Evolutionary conservation across 2,113 vertebrate species (phyloP).

Genomic region (Microcebus murinus): DNA sequence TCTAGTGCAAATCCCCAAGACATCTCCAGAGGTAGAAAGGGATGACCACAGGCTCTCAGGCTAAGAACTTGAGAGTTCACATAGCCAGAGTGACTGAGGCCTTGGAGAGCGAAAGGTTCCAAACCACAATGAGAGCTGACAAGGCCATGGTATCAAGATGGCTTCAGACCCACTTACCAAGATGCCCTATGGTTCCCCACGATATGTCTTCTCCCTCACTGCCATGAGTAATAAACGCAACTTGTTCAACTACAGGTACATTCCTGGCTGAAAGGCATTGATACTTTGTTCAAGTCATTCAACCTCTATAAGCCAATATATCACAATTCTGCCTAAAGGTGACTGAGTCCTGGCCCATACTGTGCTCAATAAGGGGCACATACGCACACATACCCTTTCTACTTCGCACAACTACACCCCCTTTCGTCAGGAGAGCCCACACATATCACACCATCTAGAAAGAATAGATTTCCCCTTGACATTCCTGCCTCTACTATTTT

Average conservation of each 20-base stretch:
- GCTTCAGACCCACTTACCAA: not conserved
- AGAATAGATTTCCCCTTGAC: not conserved
- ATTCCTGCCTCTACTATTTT: not conserved
- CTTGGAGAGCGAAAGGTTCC: constrained; percentile 30
- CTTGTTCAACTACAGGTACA: not conserved
- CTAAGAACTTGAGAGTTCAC: not conserved
- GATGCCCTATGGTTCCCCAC: not conserved
- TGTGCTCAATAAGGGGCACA: not conserved
- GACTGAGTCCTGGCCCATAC: not conserved
- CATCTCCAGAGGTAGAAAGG: not conserved
- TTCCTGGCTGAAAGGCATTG: not conserved
- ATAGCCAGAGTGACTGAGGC: not conserved
- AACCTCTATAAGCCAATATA: not conserved
- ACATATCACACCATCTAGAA: not conserved
- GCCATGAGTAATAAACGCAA: not conserved
- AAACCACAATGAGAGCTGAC: constrained; percentile 67
- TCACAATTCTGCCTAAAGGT: not conserved
- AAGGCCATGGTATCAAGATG: constrained; percentile 57
- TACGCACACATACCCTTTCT: not conserved
- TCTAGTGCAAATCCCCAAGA: not conserved
- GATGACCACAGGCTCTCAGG: not conserved
- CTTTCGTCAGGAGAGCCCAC: not conserved
- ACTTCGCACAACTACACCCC: not conserved
- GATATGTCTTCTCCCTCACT: not conserved
- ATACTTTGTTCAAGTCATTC: not conserved